A percentile compares a stretch with the other conserved stretches of the same genome.
These are phyloP conservation scores for Gallinago undulata DNA, from an alignment of 2,113 vertebrate genomes.

Conservation along the genomic window DNA sequence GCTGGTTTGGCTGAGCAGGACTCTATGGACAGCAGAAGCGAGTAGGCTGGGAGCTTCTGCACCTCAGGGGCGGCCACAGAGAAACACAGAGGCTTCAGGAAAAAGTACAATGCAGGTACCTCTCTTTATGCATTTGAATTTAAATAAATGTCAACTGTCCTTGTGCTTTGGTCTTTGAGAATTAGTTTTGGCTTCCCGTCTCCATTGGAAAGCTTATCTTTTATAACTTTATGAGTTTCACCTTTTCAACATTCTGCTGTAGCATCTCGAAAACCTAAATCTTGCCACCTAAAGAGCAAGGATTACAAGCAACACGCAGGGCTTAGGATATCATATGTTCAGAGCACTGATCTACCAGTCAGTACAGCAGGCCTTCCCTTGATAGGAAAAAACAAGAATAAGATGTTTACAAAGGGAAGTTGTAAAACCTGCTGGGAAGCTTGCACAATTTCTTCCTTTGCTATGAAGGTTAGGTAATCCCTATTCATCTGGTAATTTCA, in stretches of 20 bases:
- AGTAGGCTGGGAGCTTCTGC: not conserved
- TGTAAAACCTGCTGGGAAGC: not conserved
- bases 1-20: not conserved
- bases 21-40: not conserved
- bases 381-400: not conserved
- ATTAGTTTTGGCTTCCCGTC: not conserved
- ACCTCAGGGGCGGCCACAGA: not conserved
- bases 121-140: not conserved
- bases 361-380: not conserved
- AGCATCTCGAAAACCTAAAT: not conserved
- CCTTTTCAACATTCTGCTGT: no score
- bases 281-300: not conserved
- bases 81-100: not conserved
- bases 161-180: not conserved
- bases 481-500: not conserved
- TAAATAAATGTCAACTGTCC: not conserved
- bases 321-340: not conserved
- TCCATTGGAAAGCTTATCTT: not conserved
- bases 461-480: not conserved
- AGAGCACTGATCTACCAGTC: not conserved
- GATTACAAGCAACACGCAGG: not conserved
- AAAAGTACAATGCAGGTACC: not conserved
- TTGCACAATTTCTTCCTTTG: not conserved
- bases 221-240: not conserved
- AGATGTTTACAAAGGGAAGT: not conserved